Percentiles rank a stretch among this genome's conserved stretches.
Conservation (phyloP, 2,113 vertebrate species). For the Climacteris rufus region DNA sequence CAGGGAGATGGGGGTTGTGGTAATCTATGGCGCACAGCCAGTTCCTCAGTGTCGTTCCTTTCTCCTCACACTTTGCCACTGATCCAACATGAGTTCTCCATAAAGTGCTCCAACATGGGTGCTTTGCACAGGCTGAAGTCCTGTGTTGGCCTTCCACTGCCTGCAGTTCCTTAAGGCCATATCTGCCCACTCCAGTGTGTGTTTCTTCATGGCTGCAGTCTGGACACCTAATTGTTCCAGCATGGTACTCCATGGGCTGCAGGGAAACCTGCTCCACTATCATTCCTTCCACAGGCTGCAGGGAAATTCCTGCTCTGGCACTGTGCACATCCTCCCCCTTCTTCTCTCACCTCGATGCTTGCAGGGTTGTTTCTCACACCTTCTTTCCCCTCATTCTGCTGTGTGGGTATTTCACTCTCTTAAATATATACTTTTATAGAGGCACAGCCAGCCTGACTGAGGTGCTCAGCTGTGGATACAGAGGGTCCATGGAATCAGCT, state of each 20-base stretch:
- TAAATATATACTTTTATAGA: not conserved
- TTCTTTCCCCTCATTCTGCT: not conserved
- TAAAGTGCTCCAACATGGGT: not conserved
- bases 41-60: not conserved
- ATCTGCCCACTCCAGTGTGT: accelerated
- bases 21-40: not conserved
- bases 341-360: accelerated
- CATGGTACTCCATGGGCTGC: not conserved
- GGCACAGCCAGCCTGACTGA: not conserved
- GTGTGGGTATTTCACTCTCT: not conserved
- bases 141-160: not conserved
- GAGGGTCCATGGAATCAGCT: not conserved
- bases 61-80: not conserved
- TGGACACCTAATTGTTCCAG: not conserved
- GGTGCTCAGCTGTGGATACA: not conserved
- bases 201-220: not conserved
- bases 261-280: not conserved
- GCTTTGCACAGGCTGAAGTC: not conserved
- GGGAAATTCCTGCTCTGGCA: not conserved
- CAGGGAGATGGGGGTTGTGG: not conserved
- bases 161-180: not conserved
- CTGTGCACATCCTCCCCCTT: not conserved
- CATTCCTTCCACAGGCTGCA: not conserved
- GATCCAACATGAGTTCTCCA: not conserved
- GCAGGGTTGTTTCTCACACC: not conserved